Base-by-base conservation (phyloP, 1,140 invertebrate genomes). In the Pissodes strobi region DNA sequence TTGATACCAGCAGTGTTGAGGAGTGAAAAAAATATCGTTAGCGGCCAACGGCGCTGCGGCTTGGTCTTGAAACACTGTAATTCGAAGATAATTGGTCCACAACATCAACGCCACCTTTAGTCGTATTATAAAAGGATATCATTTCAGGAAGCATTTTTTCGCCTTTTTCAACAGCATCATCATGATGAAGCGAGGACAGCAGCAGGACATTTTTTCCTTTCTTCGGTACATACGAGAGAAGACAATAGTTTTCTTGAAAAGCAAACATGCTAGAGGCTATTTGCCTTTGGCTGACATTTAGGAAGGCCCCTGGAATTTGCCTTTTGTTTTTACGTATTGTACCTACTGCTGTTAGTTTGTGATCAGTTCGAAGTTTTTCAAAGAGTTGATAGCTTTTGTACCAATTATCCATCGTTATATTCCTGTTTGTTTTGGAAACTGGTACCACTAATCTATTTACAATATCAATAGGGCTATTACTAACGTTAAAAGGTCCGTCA, bases 151-250 rank as follows among this genome's bases (percentile, higher is more conserved):
- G 48, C n/a, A 15, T 38, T n/a, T 58, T 58, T 13, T 48, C 51
- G 9, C 27, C 38, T 12, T 30, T 55, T 45, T 41, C 21, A 41
- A 69, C 71, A 39, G 62, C 38, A 17, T 62, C 49, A 52, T 43
- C 58, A 34, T 69, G 18, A 63, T 78, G 74, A 18, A 74, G 18
- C 1, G 66, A 67, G 0, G 72, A 76, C n/a, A 74, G 21, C 15
- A 78, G n/a, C 15, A 76, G 23, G 1, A 72, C 67, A 48, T 51
- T 55, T 63, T 71, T 73, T 1, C 63, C 49, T 52, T 64, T 71
- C 52, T 73, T 76, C 34, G 72, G 34, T 6, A 61, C 23, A 45
- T 71, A 73, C 15, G 61, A 73, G 2, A 71, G 56, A 15, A 65
- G 13, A n/a, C 60, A 64, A 27, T 39, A n/a, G 13, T 65, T 37